These are phyloP conservation scores for Steinernema khuongi DNA, from an alignment of 1,140 invertebrate species.

Conservation along the genomic window DNA sequence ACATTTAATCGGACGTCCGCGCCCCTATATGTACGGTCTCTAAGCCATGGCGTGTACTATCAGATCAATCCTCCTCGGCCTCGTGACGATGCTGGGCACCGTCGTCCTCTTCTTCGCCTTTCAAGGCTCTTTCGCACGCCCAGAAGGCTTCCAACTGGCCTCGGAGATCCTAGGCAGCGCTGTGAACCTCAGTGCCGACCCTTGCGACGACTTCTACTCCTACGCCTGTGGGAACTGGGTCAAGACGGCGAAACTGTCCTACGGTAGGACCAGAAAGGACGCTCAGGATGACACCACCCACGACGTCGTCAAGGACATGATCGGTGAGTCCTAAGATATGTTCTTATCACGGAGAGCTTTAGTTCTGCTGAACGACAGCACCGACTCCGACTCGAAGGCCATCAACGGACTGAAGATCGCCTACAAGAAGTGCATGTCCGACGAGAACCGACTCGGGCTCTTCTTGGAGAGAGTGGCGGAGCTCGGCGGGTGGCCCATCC, in stretches of 20 bases:
- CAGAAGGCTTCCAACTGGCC: neutral
- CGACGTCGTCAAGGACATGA: neutral
- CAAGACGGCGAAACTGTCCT: conserved; percentile 61
- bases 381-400: neutral
- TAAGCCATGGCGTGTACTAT: too few species aligned
- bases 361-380: neutral
- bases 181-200: conserved; percentile 67
- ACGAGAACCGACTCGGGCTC: neutral
- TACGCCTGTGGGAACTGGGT: conserved; percentile 89
- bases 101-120: too few species aligned
- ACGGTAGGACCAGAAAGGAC: neutral
- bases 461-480: neutral
- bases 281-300: neutral
- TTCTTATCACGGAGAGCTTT: neutral
- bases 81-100: too few species aligned
- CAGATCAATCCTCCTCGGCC: too few species aligned
- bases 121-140: too few species aligned
- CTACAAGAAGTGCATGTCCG: neutral
- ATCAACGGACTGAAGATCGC: neutral
- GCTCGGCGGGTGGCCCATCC: neutral
- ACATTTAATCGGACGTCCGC: too few species aligned
- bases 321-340: neutral
- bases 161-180: neutral
- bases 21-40: too few species aligned
- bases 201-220: conserved; percentile 87